Base-by-base conservation (phyloP, 2,113 vertebrate species). In the Verasper variegatus region DNA sequence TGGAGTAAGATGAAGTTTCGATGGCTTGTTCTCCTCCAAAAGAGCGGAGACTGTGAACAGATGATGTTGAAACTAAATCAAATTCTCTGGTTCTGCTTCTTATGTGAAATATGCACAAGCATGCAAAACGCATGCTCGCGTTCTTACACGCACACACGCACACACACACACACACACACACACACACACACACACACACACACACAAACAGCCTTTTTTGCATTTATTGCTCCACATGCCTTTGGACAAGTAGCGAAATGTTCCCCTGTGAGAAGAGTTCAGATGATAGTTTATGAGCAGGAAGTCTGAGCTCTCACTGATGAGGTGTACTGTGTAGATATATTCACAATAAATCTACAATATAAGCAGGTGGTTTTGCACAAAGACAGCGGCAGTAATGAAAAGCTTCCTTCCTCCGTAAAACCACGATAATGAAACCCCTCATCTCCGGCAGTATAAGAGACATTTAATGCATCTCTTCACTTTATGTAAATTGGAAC, bases 81-180 rank as follows among this genome's bases (percentile, higher is more conserved):
- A 54, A 65, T 23, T 2, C 5, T 60, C n/a, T 24, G 5, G 21
- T 54, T 57, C 4, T 71, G 23, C 13, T 73, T 76, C 35, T 60
- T 72, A 64, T 76, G 60, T 68, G 60, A 71, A 70, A 83, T 54
- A 12, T 35, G 2, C 20, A 65, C 70, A 61, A 37, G 27, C 47
- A 57, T 68, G 17, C 70, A 59, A 66, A 24, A 17, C 1, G 27
- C 5, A 31, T 31, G 27, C 6, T 31, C 31, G 6, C 31, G 31
- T 31, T 31, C 31, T 31, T 31, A 31, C 23, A 62, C 47, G n/a
- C 54, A 47, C 52, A 55, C 52, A 21, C 52, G 12, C 20, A 51
- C 49, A 20, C 20, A 11, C 52, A 21, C 27, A 21, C 20, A 23
- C 23, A 58, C 47, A 23, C 54, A 47, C 52, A 55, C 52, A 23